Evolutionary conservation across 2,113 vertebrate species (phyloP), one percentile per base, ranked within the genome.

Genomic region (Myiozetetes cayanensis): DNA sequence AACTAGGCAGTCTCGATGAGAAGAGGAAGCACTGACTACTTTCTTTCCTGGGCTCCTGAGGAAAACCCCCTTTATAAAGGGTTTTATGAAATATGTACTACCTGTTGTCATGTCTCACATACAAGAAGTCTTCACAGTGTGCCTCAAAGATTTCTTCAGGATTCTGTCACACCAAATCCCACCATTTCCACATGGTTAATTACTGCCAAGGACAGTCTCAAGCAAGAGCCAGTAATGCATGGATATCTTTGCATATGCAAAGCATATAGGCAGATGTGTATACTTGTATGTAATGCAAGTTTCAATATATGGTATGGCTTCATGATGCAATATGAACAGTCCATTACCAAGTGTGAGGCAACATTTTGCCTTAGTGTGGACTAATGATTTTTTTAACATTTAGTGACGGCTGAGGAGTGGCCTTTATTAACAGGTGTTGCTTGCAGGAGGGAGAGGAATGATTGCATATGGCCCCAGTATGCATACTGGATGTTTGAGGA

Each of bases 401-500:
- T 74, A 66, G 16, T 49, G n/a, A n/a, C 41, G 19, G 39, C 35
- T 55, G 41, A 52, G 41, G 43, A 30, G 23, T 66, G 58, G 35
- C 17, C 35, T 24, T 75, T 33, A 14, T 14, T 59, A 70, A 7
- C 14, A 14, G 22, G 21, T 1, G 1, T n/a, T 70, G 49, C 66
- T 70, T 70, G 35, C 37, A 41, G 41, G n/a, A 59, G 23, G 56
- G 46, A 87, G 61, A 66, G 41, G 12, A 12, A 12, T 74, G 56
- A 41, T 33, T 75, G 50, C 8, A 37, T 43, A 21, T 80, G 67
- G 33, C 46, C 37, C 65, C 15, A 49, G 4, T 8, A 50, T 31
- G 35, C 1, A 0, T 53, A 44, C 8, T 0, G 1, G 7, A 46
- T 65, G 17, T 55, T 80, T 84, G 49, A 39, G 46, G 41, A 67